Evolutionary conservation across 92 coral and sea anemone species (phyloP).

Genomic region (Palythoa caribaeorum): DNA sequence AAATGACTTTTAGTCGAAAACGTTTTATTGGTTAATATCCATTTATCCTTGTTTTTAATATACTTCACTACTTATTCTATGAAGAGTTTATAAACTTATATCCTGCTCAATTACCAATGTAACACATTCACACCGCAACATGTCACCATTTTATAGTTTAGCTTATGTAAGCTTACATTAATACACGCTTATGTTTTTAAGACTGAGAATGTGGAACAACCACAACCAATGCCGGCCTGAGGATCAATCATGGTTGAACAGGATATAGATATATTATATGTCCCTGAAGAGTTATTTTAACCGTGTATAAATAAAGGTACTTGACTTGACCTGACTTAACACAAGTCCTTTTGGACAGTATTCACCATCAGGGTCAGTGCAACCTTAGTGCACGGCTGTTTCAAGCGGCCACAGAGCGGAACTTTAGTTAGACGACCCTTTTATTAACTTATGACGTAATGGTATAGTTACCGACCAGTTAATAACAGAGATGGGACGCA

Average conservation of each 20-base stretch:
- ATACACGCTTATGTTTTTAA: constrained; percentile 30
- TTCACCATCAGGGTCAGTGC: not conserved
- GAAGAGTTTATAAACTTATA: constrained; percentile 1
- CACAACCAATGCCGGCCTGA: constrained; percentile 29
- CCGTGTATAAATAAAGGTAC: no score
- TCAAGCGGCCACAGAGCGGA: constrained; percentile 24
- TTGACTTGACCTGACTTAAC: no score
- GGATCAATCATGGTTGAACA: constrained; percentile 40
- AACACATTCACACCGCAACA: not conserved
- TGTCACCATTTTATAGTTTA: constrained; percentile 16
- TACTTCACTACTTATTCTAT: not conserved
- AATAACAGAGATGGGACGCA: constrained; percentile 29
- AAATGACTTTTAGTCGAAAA: no score
- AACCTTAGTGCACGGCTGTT: constrained; percentile 27
- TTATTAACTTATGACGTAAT: constrained; percentile 12
- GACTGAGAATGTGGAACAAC: constrained; percentile 49
- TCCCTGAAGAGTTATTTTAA: no score
- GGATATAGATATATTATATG: no score
- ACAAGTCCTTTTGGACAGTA: not conserved
- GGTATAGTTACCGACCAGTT: not conserved
- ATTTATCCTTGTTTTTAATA: not conserved
- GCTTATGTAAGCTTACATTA: constrained; percentile 7
- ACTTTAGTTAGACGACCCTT: constrained; percentile 5
- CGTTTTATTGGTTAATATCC: no score
- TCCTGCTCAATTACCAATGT: not conserved